A percentile compares a stretch with the other conserved stretches of the same genome.
phyloP scores from a whole-genome alignment of 2,888 invertebrate species.

The Caenorhabditis sp. region DNA sequence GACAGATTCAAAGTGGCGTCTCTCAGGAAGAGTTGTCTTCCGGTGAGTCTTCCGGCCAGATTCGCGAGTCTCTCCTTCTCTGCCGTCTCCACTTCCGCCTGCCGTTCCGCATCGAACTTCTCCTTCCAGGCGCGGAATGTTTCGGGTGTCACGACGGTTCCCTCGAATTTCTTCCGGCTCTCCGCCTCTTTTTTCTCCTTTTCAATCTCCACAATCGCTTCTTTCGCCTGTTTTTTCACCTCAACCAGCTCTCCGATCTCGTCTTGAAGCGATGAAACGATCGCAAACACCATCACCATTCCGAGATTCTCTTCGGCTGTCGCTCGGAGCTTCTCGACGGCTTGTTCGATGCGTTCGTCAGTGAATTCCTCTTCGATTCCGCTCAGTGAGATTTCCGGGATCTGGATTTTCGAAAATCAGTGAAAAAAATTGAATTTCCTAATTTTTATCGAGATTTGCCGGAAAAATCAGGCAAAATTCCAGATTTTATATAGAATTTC shows the following conservation, averaged over 20 bases:
- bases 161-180: slow-evolving; percentile 90
- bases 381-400: slow-evolving; percentile 72
- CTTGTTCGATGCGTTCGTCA: slow-evolving; percentile 66
- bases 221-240: slow-evolving; percentile 64
- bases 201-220: slow-evolving; percentile 65
- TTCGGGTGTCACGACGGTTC: slow-evolving; percentile 95
- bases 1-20: slow-evolving; percentile 93
- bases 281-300: slow-evolving; percentile 97
- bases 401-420: slow-evolving; percentile 2
- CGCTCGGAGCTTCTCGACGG: slow-evolving; percentile 58
- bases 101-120: slow-evolving; percentile 92
- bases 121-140: slow-evolving; percentile 95
- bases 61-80: slow-evolving; percentile 75
- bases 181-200: slow-evolving; percentile 73
- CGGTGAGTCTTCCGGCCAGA: slow-evolving; percentile 84
- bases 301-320: slow-evolving; percentile 92
- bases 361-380: slow-evolving; percentile 73
- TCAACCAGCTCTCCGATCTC: slow-evolving; percentile 70
- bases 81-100: slow-evolving; percentile 70
- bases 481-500: neutral
- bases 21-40: slow-evolving; percentile 93
- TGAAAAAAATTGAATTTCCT: slow-evolving; percentile 4
- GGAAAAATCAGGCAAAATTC: too few species aligned
- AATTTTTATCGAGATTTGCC: neutral
- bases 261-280: slow-evolving; percentile 89